Base-by-base conservation (phyloP, 2,888 invertebrate species). In the Zygothrica quintamaculata region DNA sequence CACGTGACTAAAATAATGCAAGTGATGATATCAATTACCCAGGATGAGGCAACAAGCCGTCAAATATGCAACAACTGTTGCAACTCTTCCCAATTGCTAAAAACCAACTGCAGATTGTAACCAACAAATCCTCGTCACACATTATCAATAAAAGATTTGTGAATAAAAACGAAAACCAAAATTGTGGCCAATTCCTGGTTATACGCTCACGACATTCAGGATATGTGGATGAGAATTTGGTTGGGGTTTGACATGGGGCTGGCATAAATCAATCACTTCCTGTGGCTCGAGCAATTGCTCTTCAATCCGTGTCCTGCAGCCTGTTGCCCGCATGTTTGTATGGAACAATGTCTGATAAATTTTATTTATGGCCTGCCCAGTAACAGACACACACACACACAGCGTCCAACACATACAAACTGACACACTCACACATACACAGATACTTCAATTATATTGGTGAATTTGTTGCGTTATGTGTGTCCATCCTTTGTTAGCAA, bases 241-340 rank as follows among this genome's bases (percentile, higher is more conserved):
- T 18, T 15, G 12, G 16, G 18, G 13, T 7, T n/a, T 26, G 16
- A 3, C 1, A 18, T 9, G 36, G 34, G 11, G 5, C 11, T n/a
- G 42, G 52, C 77, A 82, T 82, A 82, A 82, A 82, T 82, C 81
- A 82, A 82, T 82, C 85, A 85, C 84, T 77, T 82, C 79, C 81
- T 82, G 70, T 66, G 60, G 65, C 65, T 72, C 51, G 62, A 81
- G 67, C 74, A 62, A 78, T 72, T 72, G 62, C 51, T 50, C 33
- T 47, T 51, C 26, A 39, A 40, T 13, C 52, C 31, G 29, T 31
- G 29, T 60, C 26, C 31, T 43, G 31, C 39, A 33, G 56, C 56
- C 60, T 48, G 60, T 48, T 61, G 51, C 39, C 26, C 29, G 33
- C 29, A 53, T 65, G 73, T 57, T 40, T 51, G 56, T 15, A 50